Conservation (phyloP, 2,888 invertebrate species). For the Sinopyrophorus schimmeli region DNA sequence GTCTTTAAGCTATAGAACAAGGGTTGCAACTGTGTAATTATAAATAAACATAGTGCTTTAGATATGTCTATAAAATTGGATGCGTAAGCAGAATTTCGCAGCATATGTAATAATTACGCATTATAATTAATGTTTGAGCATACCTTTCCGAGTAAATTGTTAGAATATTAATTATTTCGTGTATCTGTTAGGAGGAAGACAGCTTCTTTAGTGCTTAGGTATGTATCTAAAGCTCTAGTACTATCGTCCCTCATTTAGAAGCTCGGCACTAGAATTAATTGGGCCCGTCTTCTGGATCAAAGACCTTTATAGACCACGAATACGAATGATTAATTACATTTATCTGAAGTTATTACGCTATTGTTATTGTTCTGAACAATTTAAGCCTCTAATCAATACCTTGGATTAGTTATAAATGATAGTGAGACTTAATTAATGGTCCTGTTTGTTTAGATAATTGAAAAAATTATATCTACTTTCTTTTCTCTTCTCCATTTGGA, state of each 20-base stretch:
- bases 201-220: constrained; percentile 8
- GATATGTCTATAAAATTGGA: too few species aligned
- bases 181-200: constrained; percentile 3
- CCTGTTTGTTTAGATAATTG: too few species aligned
- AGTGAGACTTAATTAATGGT: too few species aligned
- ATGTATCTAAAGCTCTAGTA: constrained; percentile 7
- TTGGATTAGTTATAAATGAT: too few species aligned
- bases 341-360: constrained; percentile 7
- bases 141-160: constrained; percentile 11
- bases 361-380: not conserved
- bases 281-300: constrained; percentile 11
- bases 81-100: too few species aligned
- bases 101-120: too few species aligned
- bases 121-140: too few species aligned
- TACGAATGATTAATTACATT: constrained; percentile 7
- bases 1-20: too few species aligned
- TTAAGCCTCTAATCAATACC: not conserved
- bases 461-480: too few species aligned
- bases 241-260: constrained; percentile 1
- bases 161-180: constrained; percentile 10
- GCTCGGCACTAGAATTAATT: constrained; percentile 12
- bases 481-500: too few species aligned
- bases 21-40: too few species aligned
- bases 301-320: constrained; percentile 7
- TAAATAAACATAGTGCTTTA: too few species aligned